phyloP scores from a whole-genome alignment of 2,888 invertebrate genomes.

The Conops quadrifasciatus region DNA sequence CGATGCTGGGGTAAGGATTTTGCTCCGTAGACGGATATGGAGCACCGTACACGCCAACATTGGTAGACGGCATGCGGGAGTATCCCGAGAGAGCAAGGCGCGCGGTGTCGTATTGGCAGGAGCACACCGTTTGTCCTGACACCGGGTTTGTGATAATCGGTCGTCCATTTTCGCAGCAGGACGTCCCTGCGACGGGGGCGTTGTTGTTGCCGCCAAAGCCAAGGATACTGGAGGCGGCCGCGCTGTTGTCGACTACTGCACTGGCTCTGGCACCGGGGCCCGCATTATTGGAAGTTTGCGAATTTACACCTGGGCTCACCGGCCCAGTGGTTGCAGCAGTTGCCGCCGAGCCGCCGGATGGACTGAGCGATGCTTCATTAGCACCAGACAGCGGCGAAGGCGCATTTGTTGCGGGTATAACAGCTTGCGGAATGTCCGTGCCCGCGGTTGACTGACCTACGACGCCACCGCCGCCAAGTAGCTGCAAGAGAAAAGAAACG shows the following conservation, averaged over 20 bases:
- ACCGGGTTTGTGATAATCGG: conserved; percentile 93
- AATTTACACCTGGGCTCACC: conserved; percentile 65
- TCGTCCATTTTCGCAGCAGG: conserved; percentile 90
- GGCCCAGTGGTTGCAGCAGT: conserved; percentile 62
- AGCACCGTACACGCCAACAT: conserved; percentile 83
- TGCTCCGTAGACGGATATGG: conserved; percentile 91
- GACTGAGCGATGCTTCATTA: conserved; percentile 76
- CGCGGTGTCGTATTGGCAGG: conserved; percentile 92
- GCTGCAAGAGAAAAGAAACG: conserved; percentile 44
- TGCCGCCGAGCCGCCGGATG: conserved; percentile 69
- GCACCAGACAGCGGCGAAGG: conserved; percentile 80
- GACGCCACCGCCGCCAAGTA: conserved; percentile 46
- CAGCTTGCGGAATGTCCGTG: conserved; percentile 58
- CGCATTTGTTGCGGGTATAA: conserved; percentile 49
- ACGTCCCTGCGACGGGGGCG: conserved; percentile 51
- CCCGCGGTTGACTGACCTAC: conserved; percentile 69
- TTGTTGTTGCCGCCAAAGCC: conserved; percentile 30
- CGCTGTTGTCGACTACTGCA: conserved; percentile 36
- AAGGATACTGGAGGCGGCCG: conserved; percentile 18
- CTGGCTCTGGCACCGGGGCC: conserved; percentile 40
- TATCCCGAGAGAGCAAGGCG: conserved; percentile 80
- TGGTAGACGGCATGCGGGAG: conserved; percentile 79
- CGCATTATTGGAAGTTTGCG: conserved; percentile 64
- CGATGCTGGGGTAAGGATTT: conserved; percentile 92
- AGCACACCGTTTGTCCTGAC: conserved; percentile 91